Percentiles rank a stretch among this genome's conserved stretches.
These are phyloP conservation scores for Ectemnius lituratus DNA, from an alignment of 2,888 invertebrate species.

Conservation along the genomic window DNA sequence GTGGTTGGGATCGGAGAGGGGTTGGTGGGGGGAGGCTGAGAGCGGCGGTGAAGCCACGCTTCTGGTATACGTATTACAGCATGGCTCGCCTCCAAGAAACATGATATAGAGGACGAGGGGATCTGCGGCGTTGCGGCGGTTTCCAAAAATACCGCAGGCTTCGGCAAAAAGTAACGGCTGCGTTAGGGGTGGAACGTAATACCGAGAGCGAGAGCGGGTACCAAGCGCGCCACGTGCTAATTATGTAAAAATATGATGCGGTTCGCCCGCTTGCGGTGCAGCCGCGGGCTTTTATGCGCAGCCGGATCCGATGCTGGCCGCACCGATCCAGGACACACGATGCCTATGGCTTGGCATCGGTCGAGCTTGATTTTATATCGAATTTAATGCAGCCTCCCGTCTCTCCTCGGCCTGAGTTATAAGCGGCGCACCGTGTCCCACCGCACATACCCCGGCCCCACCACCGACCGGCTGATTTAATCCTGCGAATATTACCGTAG, in stretches of 20 bases:
- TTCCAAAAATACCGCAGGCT: slow-evolving; percentile 76
- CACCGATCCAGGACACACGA: slow-evolving; percentile 1
- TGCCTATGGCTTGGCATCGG: slow-evolving; percentile 34
- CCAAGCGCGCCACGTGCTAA: slow-evolving; percentile 73
- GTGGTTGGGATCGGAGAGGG: slow-evolving; percentile 24
- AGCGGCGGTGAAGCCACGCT: slow-evolving; percentile 44
- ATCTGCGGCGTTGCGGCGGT: slow-evolving; percentile 67
- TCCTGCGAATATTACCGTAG: too few relatives aligned
- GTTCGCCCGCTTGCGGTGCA: slow-evolving; percentile 69
- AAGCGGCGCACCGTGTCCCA: slow-evolving; percentile 2
- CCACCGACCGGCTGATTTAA: too few relatives aligned
- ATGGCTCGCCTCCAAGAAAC: slow-evolving; percentile 76
- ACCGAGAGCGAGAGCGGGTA: slow-evolving; percentile 49
- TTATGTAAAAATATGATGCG: slow-evolving; percentile 77
- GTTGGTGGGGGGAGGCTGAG: slow-evolving; percentile 5
- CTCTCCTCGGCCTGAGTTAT: slow-evolving; percentile 2
- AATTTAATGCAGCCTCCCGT: slow-evolving; percentile 32
- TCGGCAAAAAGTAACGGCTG: slow-evolving; percentile 68
- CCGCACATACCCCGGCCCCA: neutral
- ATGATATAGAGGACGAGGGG: slow-evolving; percentile 69
- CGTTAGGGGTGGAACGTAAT: slow-evolving; percentile 60
- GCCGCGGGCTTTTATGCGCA: slow-evolving; percentile 66
- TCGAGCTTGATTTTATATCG: slow-evolving; percentile 40
- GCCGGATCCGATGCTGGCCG: slow-evolving; percentile 56
- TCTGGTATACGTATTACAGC: slow-evolving; percentile 54